Base-by-base conservation (phyloP, 2,797 vertebrate genomes). In the Coluber constrictor region DNA sequence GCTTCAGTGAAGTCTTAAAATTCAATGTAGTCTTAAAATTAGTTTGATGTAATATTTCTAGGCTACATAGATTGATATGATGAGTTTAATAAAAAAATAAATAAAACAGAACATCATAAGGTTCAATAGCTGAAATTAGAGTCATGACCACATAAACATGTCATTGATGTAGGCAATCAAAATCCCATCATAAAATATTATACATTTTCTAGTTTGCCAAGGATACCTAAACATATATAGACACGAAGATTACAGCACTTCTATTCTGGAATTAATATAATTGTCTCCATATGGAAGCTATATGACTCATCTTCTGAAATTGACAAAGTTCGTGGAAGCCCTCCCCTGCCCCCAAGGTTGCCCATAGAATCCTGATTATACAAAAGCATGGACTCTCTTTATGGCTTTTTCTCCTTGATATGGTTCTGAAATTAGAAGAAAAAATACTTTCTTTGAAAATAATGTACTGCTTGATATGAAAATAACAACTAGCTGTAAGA, bases 61-160 rank as follows among this genome's bases (percentile, higher is more conserved):
- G 56, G 25, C 54, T 83, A 91, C 87, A 89, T 87, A 93, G 92
- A 13, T 94, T 94, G 90, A 56, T 90, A 92, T 23, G 59, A 95
- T 94, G 94, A 95, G 66, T 90, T 86, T 96, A 88, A 94, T 92
- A 47, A 83, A 83, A 83, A 83, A 25, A 23, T 95, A 94, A 95
- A 95, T 94, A 60, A 66, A 37, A 20, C 94, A 95, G 87, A 95
- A 91, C 92, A 90, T 93, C 92, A 93, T 51, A n/a, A 88, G 54
- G 27, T 94, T 96, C 87, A 94, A 91, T 51, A 32, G 92, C 20
- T 29, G 92, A 70, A 93, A 93, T 93, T 94, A 93, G 74, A 93
- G 90, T 89, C 16, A 63, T 93, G 93, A 96, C 96, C 96, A 94
- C 93, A 94, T 92, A 95, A 96, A 94, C 27, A 94, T 92, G 91